Percentiles rank a stretch among this genome's conserved stretches.
These are phyloP conservation scores for Coracias cyanogaster DNA, from an alignment of 2,797 vertebrate genomes.

Conservation along the genomic window DNA sequence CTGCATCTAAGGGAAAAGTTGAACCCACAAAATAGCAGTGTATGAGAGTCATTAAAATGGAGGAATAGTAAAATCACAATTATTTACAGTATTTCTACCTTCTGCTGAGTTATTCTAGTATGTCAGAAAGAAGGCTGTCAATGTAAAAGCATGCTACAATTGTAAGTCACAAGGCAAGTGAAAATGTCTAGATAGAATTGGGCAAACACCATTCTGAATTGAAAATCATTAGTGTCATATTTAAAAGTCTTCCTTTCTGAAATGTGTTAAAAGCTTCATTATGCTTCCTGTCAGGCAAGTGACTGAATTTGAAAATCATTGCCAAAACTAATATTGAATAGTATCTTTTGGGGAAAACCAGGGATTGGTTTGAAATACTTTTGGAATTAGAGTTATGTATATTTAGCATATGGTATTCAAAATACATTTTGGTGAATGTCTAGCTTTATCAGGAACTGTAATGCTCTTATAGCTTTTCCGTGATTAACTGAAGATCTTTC, in stretches of 20 bases:
- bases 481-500: background rate
- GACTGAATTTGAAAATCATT: background rate
- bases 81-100: background rate
- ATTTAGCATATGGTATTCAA: background rate
- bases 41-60: background rate
- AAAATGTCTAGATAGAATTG: background rate
- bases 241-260: background rate
- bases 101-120: constrained; percentile 17
- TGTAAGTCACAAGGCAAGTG: background rate
- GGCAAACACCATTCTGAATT: background rate
- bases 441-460: background rate
- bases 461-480: background rate
- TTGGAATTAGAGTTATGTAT: background rate
- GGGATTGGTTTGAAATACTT: background rate
- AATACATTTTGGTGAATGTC: background rate
- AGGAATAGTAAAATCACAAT: background rate
- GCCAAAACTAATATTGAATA: background rate
- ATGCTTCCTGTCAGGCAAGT: background rate
- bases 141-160: background rate
- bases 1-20: background rate
- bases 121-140: background rate
- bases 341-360: background rate
- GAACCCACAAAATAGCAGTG: background rate
- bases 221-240: background rate
- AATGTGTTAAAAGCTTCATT: background rate